Percentiles rank a stretch among this genome's conserved stretches.
These are phyloP conservation scores for Turritopsis dohrnii DNA, from an alignment of 30 jellyfish, hydroid and myxozoan species.

Conservation along the genomic window DNA sequence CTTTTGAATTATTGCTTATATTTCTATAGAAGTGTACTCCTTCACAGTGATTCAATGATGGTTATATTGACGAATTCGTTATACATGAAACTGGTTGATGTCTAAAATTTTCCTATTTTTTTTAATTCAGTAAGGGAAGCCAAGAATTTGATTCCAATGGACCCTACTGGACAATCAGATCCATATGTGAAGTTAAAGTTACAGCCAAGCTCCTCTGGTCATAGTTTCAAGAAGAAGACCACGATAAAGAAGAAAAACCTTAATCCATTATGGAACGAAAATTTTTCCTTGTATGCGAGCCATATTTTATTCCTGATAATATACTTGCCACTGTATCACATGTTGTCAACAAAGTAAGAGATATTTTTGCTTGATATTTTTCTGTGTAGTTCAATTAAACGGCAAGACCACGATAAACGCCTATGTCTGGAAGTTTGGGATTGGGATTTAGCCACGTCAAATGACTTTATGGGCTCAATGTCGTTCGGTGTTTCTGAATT, in stretches of 20 bases:
- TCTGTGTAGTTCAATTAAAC: conserved; percentile 50
- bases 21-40: no score
- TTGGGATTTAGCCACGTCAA: conserved; percentile 86
- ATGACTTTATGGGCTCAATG: conserved; percentile 99
- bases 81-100: no score
- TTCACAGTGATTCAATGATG: no score
- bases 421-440: conserved; percentile 94
- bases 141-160: conserved; percentile 96
- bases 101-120: no score
- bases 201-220: conserved; percentile 80
- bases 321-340: not conserved
- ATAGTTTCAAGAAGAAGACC: conserved; percentile 75
- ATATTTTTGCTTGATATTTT: no score
- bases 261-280: conserved; percentile 95
- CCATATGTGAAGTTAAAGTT: conserved; percentile 93
- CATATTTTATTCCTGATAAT: not conserved
- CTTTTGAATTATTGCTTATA: no score
- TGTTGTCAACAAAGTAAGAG: no score
- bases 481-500: conserved; percentile 91
- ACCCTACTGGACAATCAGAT: conserved; percentile 97
- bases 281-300: conserved; percentile 58
- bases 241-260: conserved; percentile 49
- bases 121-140: conserved; percentile 96
- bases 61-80: no score
- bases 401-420: conserved; percentile 72